These are phyloP conservation scores for Petroica traversi DNA, from an alignment of 2,113 vertebrate genomes.

Conservation along the genomic window DNA sequence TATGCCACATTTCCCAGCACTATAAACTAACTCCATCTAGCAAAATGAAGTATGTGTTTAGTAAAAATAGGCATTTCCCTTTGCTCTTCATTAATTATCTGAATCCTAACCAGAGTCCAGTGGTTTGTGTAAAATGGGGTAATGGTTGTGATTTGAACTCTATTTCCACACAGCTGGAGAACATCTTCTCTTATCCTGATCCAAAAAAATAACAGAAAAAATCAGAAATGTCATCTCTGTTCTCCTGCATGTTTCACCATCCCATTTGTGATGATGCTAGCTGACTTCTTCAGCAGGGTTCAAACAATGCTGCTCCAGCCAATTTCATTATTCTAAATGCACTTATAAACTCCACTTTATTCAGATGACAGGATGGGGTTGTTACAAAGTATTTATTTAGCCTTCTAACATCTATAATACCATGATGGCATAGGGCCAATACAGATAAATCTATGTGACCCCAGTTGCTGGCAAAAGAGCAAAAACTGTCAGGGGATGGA, in stretches of 20 bases:
- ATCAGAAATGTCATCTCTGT: background rate
- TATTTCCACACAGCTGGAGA: background rate
- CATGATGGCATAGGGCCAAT: background rate
- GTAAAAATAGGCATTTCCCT: slow-evolving; percentile 19
- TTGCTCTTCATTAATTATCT: background rate
- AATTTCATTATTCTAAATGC: background rate
- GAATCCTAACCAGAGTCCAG: background rate
- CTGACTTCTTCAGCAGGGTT: background rate
- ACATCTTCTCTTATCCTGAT: background rate
- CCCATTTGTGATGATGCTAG: background rate
- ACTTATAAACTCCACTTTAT: background rate
- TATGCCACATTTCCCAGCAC: background rate
- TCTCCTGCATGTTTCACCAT: background rate
- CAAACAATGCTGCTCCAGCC: background rate
- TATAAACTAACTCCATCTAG: background rate
- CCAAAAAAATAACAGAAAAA: background rate
- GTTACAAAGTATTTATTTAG: slow-evolving; percentile 1
- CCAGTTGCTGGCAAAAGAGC: background rate
- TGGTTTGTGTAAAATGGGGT: background rate
- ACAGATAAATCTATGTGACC: background rate
- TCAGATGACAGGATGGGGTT: background rate
- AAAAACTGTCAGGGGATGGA: background rate
- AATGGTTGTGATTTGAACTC: background rate
- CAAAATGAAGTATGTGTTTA: background rate
- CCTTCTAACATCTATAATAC: background rate